Percentiles rank a stretch among this genome's conserved stretches.
Evolutionary conservation across 2,797 vertebrate species (phyloP).

Genomic region (Philypnodon macrostomus): DNA sequence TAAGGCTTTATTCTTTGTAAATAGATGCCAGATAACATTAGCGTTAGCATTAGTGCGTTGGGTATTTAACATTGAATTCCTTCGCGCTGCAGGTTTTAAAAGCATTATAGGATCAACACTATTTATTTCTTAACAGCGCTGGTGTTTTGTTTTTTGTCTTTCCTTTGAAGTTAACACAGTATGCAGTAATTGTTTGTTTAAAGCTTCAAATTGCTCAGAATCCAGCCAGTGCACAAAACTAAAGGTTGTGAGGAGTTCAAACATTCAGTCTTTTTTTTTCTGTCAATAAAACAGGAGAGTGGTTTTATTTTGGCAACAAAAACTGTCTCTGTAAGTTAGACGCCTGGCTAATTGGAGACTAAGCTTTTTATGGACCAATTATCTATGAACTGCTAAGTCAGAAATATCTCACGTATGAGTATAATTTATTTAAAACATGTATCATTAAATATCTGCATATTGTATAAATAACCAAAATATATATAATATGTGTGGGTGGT

Average conservation of each 20-base stretch:
- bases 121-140: not conserved
- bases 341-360: too few species aligned
- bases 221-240: not conserved
- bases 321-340: too few species aligned
- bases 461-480: too few species aligned
- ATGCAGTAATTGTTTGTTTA: not conserved
- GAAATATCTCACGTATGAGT: too few species aligned
- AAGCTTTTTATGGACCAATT: too few species aligned
- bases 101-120: not conserved
- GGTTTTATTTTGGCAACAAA: too few species aligned
- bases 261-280: not conserved
- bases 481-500: too few species aligned
- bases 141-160: slow-evolving; percentile 1
- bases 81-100: not conserved
- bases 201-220: not conserved
- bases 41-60: not conserved
- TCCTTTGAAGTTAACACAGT: slow-evolving; percentile 9
- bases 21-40: slow-evolving; percentile 9
- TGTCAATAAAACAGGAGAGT: too few species aligned
- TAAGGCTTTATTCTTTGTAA: slow-evolving; percentile 3
- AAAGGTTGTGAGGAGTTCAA: not conserved
- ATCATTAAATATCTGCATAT: too few species aligned
- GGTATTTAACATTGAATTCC: slow-evolving; percentile 3
- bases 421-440: too few species aligned
- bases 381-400: too few species aligned